Conservation (phyloP, 1,140 invertebrate genomes). For the Aphis gossypii region DNA sequence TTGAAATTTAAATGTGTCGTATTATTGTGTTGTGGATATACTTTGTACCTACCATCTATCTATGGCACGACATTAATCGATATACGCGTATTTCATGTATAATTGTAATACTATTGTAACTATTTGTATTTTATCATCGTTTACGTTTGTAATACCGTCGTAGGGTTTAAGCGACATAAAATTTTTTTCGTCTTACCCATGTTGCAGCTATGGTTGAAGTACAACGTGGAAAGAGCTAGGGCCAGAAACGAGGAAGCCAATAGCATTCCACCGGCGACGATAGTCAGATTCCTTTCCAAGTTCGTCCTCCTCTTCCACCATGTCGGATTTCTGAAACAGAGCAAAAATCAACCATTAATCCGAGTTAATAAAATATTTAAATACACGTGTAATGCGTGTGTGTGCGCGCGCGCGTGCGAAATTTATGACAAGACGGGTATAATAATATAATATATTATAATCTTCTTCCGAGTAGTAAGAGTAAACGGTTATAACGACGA, state of each 20-base stretch:
- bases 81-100: not conserved
- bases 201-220: conserved; percentile 58
- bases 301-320: conserved; percentile 85
- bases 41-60: not conserved
- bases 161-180: not conserved
- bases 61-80: not conserved
- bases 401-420: not conserved
- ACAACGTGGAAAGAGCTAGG: conserved; percentile 71
- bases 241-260: conserved; percentile 73
- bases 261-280: conserved; percentile 71
- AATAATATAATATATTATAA: not conserved
- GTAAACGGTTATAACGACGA: not conserved
- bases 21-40: not conserved
- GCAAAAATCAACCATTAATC: not conserved
- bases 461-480: not conserved
- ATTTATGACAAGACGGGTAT: not conserved
- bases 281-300: conserved; percentile 77
- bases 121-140: no score
- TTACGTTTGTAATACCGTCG: not conserved
- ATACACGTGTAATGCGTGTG: not conserved
- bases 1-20: not conserved
- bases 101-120: no score
- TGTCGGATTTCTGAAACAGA: conserved; percentile 75
- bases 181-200: conserved; percentile 33
- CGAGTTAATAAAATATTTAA: not conserved